Conservation (phyloP, 2,888 invertebrate genomes). For the Noctuana brunneofusca region DNA sequence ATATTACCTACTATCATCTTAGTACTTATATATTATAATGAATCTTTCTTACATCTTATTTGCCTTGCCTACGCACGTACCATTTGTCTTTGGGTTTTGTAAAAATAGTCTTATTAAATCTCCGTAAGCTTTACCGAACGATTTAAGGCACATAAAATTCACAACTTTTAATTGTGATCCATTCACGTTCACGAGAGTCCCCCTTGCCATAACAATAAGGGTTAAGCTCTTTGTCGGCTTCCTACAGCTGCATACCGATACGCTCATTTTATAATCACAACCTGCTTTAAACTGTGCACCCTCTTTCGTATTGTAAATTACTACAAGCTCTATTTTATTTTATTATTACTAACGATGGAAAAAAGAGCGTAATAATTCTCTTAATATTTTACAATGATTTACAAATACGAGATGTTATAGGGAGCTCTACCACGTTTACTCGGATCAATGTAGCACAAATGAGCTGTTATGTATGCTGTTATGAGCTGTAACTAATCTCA, state of each 20-base stretch:
- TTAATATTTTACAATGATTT: too few relatives aligned
- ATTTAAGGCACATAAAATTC: slow-evolving; percentile 5
- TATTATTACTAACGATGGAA: not conserved
- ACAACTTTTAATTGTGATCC: slow-evolving; percentile 11
- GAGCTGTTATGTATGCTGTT: too few relatives aligned
- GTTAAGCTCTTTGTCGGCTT: slow-evolving; percentile 25
- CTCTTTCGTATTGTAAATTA: not conserved
- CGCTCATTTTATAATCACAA: slow-evolving; percentile 10
- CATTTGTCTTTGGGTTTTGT: not conserved
- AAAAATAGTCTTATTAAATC: not conserved
- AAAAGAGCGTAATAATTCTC: not conserved
- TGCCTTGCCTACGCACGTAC: not conserved
- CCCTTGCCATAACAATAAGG: slow-evolving; percentile 22
- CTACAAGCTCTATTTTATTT: too few relatives aligned
- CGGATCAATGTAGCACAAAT: too few relatives aligned
- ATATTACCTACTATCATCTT: not conserved
- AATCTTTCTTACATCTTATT: not conserved
- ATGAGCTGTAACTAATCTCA: too few relatives aligned
- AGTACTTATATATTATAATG: not conserved
- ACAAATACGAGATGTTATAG: too few relatives aligned
- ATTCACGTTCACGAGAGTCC: slow-evolving; percentile 1
- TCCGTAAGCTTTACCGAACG: not conserved
- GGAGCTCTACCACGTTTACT: too few relatives aligned
- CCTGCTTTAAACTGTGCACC: slow-evolving; percentile 6
- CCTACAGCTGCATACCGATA: slow-evolving; percentile 17